Evolutionary conservation across 2,888 invertebrate species (phyloP), one percentile per base, ranked within the genome.

Genomic region (Drosophila anomalipes): DNA sequence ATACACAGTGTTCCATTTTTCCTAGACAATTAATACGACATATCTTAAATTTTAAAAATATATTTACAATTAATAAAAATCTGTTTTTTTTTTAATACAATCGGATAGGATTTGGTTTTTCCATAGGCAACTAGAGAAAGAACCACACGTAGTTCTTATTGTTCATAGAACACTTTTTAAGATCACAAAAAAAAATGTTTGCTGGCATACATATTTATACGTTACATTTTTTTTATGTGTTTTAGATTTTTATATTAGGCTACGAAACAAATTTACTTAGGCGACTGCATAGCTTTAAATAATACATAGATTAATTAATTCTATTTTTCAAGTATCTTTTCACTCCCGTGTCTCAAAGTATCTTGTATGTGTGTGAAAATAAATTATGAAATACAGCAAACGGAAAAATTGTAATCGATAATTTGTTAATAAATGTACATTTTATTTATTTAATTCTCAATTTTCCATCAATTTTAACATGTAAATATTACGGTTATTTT

Each of bases 361-460:
- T 93, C 93, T 93, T 93, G 93, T 93, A 92, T 93, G 93, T 93
- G 93, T 93, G 93, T 93, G 92, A 92, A 93, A 91, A 91, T 74
- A 86, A 86, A 90, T 82, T 87, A 82, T 68, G 54, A 76, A 83
- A 71, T 77, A 70, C 67, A 71, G 71, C 75, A 78, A 85, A 84
- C 68, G 82, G 70, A 81, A 83, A 89, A 76, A 53, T 67, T 60
- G 37, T 65, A 62, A 62, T 62, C 54, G n/a, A 64, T 75, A 81
- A 62, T 47, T 62, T 56, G 5, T 51, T 71, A 54, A 53, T 81
- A 64, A 51, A 60, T 81, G 66, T 79, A 69, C 30, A 63, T 68
- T 82, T 70, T 68, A 59, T 90, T 78, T 79, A 52, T 74, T 83
- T 77, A 74, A 62, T 76, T 79, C 67, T 75, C 14, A 41, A 78